These are phyloP conservation scores for Cebidichthys violaceus DNA, from an alignment of 2,113 vertebrate species.

Conservation along the genomic window DNA sequence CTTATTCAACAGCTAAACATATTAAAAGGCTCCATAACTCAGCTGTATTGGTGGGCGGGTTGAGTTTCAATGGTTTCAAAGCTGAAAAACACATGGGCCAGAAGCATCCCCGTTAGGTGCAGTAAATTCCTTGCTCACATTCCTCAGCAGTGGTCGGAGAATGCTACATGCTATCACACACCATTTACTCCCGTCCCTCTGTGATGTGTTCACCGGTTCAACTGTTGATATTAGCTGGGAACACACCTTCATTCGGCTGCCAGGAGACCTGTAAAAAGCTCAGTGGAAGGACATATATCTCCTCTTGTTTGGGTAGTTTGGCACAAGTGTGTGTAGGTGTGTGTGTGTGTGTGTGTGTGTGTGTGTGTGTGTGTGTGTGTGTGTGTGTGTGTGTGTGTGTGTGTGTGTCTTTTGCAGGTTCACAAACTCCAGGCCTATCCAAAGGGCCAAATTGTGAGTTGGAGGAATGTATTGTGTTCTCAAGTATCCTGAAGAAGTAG, in stretches of 20 bases:
- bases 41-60: conserved; percentile 38
- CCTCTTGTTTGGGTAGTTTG: conserved; percentile 64
- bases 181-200: conserved; percentile 75
- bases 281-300: conserved; percentile 60
- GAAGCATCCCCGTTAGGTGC: conserved; percentile 75
- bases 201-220: conserved; percentile 58
- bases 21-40: conserved; percentile 51
- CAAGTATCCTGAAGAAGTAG: neutral
- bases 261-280: conserved; percentile 61
- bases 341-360: conserved; percentile 32
- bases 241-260: conserved; percentile 54
- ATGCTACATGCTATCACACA: conserved; percentile 75
- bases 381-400: conserved; percentile 34
- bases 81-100: conserved; percentile 77
- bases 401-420: conserved; percentile 48
- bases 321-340: conserved; percentile 9
- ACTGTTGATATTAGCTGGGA: conserved; percentile 76
- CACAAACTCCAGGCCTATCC: conserved; percentile 31
- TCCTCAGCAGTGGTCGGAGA: conserved; percentile 70
- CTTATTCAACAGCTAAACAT: conserved; percentile 55
- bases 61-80: conserved; percentile 55
- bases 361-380: conserved; percentile 19
- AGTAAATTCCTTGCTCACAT: conserved; percentile 79
- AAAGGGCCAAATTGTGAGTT: neutral
- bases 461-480: neutral